These are phyloP conservation scores for Nematolebias whitei DNA, from an alignment of 2,113 vertebrate species.

Conservation along the genomic window DNA sequence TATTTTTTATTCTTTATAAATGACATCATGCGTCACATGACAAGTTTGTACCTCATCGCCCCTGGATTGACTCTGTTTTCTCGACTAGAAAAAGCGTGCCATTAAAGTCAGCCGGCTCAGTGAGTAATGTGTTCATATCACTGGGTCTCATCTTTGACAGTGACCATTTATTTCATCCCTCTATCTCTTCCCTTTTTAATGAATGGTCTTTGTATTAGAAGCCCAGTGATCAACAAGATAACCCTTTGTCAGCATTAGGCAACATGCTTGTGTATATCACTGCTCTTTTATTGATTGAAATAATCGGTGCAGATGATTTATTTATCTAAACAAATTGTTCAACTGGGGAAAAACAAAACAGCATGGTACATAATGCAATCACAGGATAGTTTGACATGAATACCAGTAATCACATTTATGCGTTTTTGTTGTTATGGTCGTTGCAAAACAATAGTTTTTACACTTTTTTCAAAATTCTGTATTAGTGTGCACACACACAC, in stretches of 20 bases:
- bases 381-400: background rate
- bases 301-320: background rate
- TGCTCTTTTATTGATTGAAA: background rate
- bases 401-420: background rate
- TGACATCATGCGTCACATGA: background rate
- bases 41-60: constrained; percentile 27
- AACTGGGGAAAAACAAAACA: background rate
- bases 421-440: no score
- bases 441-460: background rate
- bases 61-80: constrained; percentile 35
- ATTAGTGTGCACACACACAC: background rate
- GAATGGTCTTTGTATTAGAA: constrained; percentile 15
- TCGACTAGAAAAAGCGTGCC: constrained; percentile 34
- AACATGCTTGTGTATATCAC: constrained; percentile 14
- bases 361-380: background rate
- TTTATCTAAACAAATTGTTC: background rate
- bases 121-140: constrained; percentile 63
- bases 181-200: background rate
- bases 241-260: background rate
- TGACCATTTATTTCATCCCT: constrained; percentile 36
- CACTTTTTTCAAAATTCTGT: background rate
- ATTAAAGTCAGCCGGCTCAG: constrained; percentile 42
- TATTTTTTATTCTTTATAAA: background rate
- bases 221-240: constrained; percentile 6
- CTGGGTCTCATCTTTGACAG: constrained; percentile 31